Evolutionary conservation across 2,888 invertebrate genomes (phyloP).

Genomic region (Drepanosiphum platanoidis): DNA sequence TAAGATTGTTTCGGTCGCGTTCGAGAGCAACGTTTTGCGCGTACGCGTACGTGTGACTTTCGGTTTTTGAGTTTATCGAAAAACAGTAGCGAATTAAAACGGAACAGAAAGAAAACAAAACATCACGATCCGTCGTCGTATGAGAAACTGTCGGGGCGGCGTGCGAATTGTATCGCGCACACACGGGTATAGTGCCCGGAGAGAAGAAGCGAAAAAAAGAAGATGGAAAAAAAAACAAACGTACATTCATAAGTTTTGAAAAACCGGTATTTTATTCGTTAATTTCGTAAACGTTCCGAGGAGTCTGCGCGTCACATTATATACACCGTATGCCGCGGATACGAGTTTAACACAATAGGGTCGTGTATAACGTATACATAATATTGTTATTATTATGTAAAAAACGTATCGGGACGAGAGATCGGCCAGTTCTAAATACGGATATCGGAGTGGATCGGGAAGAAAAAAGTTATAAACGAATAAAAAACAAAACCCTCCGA

Average conservation of each 20-base stretch:
- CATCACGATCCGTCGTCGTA: too few species aligned
- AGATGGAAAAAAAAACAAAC: neutral
- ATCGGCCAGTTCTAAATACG: neutral
- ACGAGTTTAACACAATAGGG: constrained; percentile 27
- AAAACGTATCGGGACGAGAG: neutral
- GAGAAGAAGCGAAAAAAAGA: too few species aligned
- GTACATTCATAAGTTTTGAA: constrained; percentile 12
- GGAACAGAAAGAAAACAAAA: too few species aligned
- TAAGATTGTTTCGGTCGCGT: too few species aligned
- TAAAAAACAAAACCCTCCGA: neutral
- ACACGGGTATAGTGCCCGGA: too few species aligned
- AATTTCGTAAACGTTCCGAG: neutral
- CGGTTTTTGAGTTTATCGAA: too few species aligned
- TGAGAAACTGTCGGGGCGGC: too few species aligned
- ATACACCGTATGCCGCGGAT: neutral
- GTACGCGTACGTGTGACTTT: too few species aligned
- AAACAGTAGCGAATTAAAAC: too few species aligned
- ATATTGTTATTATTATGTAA: neutral
- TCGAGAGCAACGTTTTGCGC: neutral
- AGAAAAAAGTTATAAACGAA: too few species aligned
- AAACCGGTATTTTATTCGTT: constrained; percentile 8
- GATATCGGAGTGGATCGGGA: neutral
- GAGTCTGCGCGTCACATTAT: neutral
- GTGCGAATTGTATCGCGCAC: too few species aligned
- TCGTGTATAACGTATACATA: neutral